A percentile compares a stretch with the other conserved stretches of the same genome.
These are phyloP conservation scores for Ophiothrix spiculata DNA, from an alignment of 35 echinoderm and acorn worm species.

Conservation along the genomic window DNA sequence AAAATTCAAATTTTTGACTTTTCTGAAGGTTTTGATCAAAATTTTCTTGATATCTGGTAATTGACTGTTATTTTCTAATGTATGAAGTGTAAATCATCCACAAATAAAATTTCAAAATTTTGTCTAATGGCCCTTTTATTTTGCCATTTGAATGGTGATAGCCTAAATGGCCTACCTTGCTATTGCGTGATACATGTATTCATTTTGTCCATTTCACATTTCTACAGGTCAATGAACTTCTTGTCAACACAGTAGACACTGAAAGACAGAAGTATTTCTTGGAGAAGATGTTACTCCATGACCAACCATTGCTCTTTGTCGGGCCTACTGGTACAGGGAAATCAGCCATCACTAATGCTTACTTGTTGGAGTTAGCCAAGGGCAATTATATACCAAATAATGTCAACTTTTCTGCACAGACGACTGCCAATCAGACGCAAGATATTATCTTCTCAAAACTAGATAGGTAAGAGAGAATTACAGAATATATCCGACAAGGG, in stretches of 20 bases:
- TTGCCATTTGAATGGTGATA: too few species aligned
- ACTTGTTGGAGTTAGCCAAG: constrained; percentile 81
- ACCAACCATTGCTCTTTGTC: constrained; percentile 87
- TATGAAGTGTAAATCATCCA: too few species aligned
- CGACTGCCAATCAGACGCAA: constrained; percentile 93
- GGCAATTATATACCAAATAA: constrained; percentile 94
- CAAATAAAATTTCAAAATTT: too few species aligned
- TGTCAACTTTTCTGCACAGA: constrained; percentile 98
- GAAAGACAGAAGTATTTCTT: constrained; percentile 92
- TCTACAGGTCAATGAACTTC: constrained; percentile 75
- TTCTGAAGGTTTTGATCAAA: too few species aligned
- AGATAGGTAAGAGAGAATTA: constrained; percentile 78
- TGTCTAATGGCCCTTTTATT: too few species aligned
- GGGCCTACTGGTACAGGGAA: constrained; percentile 98
- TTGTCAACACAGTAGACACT: constrained; percentile 91
- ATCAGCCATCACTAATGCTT: constrained; percentile 94
- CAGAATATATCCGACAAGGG: too few species aligned
- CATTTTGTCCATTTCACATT: too few species aligned
- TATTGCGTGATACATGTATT: too few species aligned
- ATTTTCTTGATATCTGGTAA: too few species aligned
- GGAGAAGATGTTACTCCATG: constrained; percentile 73
- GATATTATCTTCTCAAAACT: constrained; percentile 97
- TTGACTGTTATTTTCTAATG: too few species aligned
- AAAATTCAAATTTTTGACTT: too few species aligned
- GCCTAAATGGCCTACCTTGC: too few species aligned